Conservation (phyloP, 2,797 vertebrate species). For the Steatocranus sp. region DNA sequence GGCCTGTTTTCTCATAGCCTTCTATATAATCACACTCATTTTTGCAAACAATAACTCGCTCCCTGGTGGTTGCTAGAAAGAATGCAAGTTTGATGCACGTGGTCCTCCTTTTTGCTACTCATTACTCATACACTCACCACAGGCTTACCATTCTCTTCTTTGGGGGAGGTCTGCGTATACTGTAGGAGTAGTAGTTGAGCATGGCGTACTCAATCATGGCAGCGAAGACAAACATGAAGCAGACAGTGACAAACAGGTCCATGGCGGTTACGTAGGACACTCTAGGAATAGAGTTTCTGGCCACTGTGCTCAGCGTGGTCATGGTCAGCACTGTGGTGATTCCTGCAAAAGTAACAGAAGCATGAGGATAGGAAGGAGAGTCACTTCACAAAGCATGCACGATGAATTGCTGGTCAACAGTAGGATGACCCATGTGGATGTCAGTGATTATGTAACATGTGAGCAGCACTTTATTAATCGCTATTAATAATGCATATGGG, state of each 20-base stretch:
- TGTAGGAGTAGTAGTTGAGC: slow-evolving; percentile 93
- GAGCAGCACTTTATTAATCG: slow-evolving; percentile 5
- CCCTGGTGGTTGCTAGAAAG: neutral
- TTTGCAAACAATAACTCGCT: neutral
- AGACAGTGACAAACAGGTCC: slow-evolving; percentile 97
- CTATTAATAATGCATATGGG: slow-evolving; percentile 17
- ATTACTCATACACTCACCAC: neutral
- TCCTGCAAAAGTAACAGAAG: slow-evolving; percentile 64
- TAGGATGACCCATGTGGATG: neutral
- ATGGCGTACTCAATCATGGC: slow-evolving; percentile 96
- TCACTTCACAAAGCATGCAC: neutral
- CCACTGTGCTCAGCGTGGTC: slow-evolving; percentile 96
- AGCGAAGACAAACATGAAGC: slow-evolving; percentile 96
- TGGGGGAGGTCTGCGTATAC: slow-evolving; percentile 77
- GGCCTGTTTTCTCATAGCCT: neutral
- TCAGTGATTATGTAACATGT: neutral
- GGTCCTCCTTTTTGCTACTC: neutral
- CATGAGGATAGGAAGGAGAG: neutral
- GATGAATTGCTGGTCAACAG: neutral
- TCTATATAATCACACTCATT: neutral
- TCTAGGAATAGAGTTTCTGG: slow-evolving; percentile 89
- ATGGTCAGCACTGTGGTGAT: slow-evolving; percentile 97
- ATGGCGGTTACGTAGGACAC: slow-evolving; percentile 97
- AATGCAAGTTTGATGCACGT: neutral
- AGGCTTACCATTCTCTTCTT: slow-evolving; percentile 81